These are phyloP conservation scores for Dufourea novaeangliae DNA, from an alignment of 1,140 invertebrate genomes.

Conservation along the genomic window DNA sequence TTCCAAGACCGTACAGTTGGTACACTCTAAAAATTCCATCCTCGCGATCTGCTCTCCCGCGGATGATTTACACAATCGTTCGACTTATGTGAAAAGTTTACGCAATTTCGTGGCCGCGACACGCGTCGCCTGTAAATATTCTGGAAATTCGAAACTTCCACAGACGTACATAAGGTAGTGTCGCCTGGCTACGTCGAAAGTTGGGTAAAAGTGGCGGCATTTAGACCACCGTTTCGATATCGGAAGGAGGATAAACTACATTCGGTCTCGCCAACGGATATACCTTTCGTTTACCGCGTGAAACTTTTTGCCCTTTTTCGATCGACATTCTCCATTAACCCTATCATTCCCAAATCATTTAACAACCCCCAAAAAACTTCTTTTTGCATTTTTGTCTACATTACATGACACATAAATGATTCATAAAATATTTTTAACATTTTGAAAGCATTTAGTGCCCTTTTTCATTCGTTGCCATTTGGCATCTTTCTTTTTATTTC, in stretches of 20 bases:
- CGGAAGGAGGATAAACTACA: neutral
- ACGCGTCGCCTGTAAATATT: conserved; percentile 67
- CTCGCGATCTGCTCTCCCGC: conserved; percentile 9
- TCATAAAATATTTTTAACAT: too few relatives aligned
- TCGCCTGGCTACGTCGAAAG: neutral
- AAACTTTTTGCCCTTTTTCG: too few relatives aligned
- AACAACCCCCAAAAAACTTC: too few relatives aligned
- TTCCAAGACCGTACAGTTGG: neutral
- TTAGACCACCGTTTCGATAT: conserved; percentile 46
- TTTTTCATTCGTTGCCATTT: too few relatives aligned
- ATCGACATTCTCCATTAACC: too few relatives aligned
- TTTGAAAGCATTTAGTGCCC: too few relatives aligned
- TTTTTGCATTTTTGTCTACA: too few relatives aligned
- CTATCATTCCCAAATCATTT: too few relatives aligned
- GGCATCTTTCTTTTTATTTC: too few relatives aligned
- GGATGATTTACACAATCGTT: conserved; percentile 60
- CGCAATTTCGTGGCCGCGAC: conserved; percentile 64
- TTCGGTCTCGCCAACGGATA: neutral
- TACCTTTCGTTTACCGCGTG: too few relatives aligned
- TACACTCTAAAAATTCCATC: conserved; percentile 38
- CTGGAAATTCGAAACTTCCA: conserved; percentile 58
- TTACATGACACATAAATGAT: too few relatives aligned
- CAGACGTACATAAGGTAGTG: conserved; percentile 46
- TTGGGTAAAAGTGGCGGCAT: conserved; percentile 1
- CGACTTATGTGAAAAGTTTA: conserved; percentile 75